Percentiles rank a stretch among this genome's conserved stretches.
Conservation (phyloP, 2,113 vertebrate genomes). For the Gambusia holbrooki region DNA sequence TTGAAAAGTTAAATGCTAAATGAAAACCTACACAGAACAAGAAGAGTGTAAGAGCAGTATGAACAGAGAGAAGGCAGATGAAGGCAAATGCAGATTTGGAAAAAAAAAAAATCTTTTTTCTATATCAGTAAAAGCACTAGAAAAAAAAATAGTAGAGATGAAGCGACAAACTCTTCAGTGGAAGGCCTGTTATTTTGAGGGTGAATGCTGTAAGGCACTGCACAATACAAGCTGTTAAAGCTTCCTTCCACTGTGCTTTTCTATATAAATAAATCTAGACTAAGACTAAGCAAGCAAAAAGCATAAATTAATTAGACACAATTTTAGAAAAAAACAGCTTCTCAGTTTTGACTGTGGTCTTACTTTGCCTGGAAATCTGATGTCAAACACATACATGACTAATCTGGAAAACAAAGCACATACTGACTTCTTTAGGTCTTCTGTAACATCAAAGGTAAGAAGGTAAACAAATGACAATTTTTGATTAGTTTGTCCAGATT, state of each 20-base stretch:
- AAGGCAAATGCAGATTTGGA: conserved; percentile 40
- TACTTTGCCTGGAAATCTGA: neutral
- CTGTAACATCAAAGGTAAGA: neutral
- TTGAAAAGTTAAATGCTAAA: conserved; percentile 36
- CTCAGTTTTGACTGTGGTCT: neutral
- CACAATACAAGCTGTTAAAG: conserved; percentile 16
- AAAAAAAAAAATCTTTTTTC: neutral
- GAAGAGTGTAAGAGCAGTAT: conserved; percentile 6
- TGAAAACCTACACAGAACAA: conserved; percentile 13
- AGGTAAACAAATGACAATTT: neutral
- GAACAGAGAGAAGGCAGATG: conserved; percentile 30
- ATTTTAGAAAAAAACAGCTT: neutral
- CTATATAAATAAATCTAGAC: neutral
- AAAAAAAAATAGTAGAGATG: neutral
- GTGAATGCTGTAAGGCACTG: conserved; percentile 19
- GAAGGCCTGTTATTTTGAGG: conserved; percentile 2
- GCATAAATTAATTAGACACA: neutral
- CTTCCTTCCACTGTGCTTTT: conserved; percentile 6
- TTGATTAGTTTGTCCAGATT: neutral
- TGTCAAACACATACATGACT: neutral
- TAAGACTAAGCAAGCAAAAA: neutral
- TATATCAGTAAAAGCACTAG: conserved; percentile 15
- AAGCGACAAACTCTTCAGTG: conserved; percentile 25
- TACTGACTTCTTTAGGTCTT: neutral
- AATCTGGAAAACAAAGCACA: neutral